phyloP scores from a whole-genome alignment of 2,113 vertebrate species.

The Leiothrix lutea region DNA sequence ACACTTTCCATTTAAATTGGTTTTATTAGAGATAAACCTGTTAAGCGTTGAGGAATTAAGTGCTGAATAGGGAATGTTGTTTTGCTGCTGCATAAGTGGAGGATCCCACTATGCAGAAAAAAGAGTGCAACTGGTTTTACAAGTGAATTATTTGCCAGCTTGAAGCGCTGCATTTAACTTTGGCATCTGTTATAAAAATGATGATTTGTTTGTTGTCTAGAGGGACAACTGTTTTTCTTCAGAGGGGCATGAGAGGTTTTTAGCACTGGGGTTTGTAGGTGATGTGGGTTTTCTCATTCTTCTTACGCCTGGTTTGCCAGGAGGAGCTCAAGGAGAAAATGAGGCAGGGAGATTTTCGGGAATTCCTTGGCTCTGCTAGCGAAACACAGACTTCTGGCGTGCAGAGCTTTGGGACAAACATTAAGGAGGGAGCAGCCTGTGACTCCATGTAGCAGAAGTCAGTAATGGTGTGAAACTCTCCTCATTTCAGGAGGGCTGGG shows the following conservation, averaged over 20 bases:
- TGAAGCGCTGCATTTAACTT: background rate
- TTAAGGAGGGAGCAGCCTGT: background rate
- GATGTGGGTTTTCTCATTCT: background rate
- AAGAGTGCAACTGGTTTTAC: background rate
- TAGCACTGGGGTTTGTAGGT: background rate
- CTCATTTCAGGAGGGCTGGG: background rate
- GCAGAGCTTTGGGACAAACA: background rate
- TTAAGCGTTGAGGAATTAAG: conserved; percentile 51
- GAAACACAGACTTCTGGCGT: background rate
- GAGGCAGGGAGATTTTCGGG: background rate
- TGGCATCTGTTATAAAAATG: background rate
- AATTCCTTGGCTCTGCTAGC: background rate
- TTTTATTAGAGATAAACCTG: conserved; percentile 60
- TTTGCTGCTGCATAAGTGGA: background rate
- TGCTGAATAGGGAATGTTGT: conserved; percentile 7
- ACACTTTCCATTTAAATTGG: conserved; percentile 59
- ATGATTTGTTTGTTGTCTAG: background rate
- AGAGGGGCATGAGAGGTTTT: background rate
- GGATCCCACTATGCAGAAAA: background rate
- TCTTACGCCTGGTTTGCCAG: background rate
- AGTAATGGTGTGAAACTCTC: background rate
- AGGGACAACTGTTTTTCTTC: background rate
- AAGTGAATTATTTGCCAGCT: background rate
- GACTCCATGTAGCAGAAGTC: background rate
- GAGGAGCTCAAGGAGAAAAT: background rate